Conservation (phyloP, 64 coral and sea anemone species). For the Pocillopora damicornis region DNA sequence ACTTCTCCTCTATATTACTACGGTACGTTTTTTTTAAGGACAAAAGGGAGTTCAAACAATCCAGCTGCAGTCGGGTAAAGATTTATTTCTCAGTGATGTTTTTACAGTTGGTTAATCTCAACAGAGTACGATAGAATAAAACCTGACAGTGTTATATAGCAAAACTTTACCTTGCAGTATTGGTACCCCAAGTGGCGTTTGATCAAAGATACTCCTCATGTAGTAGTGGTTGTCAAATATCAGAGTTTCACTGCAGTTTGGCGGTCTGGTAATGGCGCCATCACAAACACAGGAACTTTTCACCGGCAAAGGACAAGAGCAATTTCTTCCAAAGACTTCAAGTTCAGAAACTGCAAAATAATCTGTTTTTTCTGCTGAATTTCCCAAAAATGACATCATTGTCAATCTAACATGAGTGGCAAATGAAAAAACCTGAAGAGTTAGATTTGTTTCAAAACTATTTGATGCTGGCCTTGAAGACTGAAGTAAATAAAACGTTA, state of each 20-base stretch:
- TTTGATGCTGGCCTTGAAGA: neutral
- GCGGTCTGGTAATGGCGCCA: neutral
- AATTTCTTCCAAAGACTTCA: slow-evolving; percentile 30
- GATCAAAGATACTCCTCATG: slow-evolving; percentile 28
- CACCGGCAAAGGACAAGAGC: neutral
- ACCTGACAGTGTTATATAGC: neutral
- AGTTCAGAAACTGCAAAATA: slow-evolving; percentile 56
- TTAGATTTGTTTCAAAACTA: slow-evolving; percentile 19
- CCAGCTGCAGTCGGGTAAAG: no score
- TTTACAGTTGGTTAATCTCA: no score
- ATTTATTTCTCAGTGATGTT: no score
- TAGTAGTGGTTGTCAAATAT: slow-evolving; percentile 13
- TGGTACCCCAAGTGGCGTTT: slow-evolving; percentile 26
- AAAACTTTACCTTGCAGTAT: slow-evolving; percentile 49
- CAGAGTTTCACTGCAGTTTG: slow-evolving; percentile 12
- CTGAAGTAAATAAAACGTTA: slow-evolving; percentile 46
- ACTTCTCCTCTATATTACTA: no score
- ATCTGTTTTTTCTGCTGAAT: slow-evolving; percentile 28
- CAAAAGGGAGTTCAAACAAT: no score
- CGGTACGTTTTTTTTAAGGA: no score
- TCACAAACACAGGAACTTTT: slow-evolving; percentile 49
- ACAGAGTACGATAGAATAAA: no score
- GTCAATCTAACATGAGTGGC: slow-evolving; percentile 41
- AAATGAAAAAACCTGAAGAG: slow-evolving; percentile 37
- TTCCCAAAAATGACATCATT: slow-evolving; percentile 31